phyloP scores from a whole-genome alignment of 2,888 invertebrate genomes.

The Limnephilus marmoratus region DNA sequence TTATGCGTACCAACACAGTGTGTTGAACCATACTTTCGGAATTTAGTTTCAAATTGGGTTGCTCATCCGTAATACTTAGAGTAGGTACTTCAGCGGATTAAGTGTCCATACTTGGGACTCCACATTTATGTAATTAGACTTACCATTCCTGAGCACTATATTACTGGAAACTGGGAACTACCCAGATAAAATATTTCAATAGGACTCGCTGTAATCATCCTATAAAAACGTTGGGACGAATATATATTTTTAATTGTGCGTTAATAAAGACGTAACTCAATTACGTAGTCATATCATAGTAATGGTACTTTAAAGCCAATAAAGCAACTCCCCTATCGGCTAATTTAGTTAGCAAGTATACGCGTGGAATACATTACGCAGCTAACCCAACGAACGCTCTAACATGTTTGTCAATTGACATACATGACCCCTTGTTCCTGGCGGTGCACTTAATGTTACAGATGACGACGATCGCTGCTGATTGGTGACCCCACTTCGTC shows the following conservation, averaged over 20 bases:
- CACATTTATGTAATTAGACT: not conserved
- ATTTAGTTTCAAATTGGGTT: slow-evolving; percentile 2
- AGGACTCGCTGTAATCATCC: not conserved
- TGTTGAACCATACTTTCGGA: not conserved
- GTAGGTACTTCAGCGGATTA: not conserved
- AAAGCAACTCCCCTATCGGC: slow-evolving; percentile 12
- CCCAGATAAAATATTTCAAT: not conserved
- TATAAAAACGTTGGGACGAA: not conserved
- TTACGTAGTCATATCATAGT: not conserved
- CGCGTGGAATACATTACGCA: slow-evolving; percentile 47
- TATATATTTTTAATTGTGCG: not conserved
- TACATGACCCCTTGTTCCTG: slow-evolving; percentile 58
- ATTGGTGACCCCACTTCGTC: slow-evolving; percentile 29
- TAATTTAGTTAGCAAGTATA: slow-evolving; percentile 44
- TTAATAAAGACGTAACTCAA: not conserved
- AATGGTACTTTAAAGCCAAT: not conserved
- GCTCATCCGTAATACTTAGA: not conserved
- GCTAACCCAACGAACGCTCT: slow-evolving; percentile 61
- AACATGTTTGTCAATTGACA: slow-evolving; percentile 64
- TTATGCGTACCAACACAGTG: not conserved
- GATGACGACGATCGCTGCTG: slow-evolving; percentile 38
- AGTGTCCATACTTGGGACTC: not conserved
- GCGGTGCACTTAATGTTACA: slow-evolving; percentile 42
- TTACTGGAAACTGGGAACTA: not conserved
- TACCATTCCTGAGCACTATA: not conserved